These are phyloP conservation scores for Pachypsylla venusta DNA, from an alignment of 1,140 invertebrate genomes.

Conservation along the genomic window DNA sequence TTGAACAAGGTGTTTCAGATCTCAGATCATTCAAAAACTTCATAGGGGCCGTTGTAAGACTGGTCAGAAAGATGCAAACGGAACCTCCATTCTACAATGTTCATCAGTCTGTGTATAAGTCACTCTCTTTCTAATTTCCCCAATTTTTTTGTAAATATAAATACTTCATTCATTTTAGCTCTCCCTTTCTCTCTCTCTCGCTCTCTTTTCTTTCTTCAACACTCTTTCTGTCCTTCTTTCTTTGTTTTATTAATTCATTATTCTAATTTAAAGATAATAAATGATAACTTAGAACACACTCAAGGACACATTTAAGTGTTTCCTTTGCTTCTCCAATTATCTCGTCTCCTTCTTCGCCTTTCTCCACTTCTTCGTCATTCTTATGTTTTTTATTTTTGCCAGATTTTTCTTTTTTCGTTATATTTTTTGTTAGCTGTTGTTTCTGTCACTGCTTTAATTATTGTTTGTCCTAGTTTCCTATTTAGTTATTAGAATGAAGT, in stretches of 20 bases:
- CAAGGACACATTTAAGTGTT: neutral
- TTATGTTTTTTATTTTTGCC: slow-evolving; percentile 1
- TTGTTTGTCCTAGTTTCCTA: too few species aligned
- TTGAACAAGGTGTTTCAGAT: too few species aligned
- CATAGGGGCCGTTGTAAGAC: too few species aligned
- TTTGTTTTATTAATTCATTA: neutral
- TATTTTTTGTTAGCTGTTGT: neutral
- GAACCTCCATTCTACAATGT: too few species aligned
- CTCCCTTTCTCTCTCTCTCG: neutral
- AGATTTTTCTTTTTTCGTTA: neutral
- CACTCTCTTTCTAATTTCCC: slow-evolving; percentile 1
- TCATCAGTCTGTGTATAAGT: too few species aligned
- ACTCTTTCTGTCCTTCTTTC: neutral
- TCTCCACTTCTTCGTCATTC: neutral
- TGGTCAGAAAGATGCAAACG: too few species aligned
- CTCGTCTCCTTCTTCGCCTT: neutral
- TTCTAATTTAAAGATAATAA: neutral
- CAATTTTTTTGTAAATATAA: neutral
- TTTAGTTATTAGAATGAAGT: too few species aligned
- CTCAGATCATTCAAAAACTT: too few species aligned
- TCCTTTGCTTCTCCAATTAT: neutral
- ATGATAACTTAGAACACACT: neutral
- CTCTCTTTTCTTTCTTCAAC: neutral
- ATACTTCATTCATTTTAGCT: too few species aligned
- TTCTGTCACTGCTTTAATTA: too few species aligned